Evolutionary conservation across 37 sponge, comb jelly and placozoan genomes (phyloP).

Genomic region (Chondrilla cf. caribensis): DNA sequence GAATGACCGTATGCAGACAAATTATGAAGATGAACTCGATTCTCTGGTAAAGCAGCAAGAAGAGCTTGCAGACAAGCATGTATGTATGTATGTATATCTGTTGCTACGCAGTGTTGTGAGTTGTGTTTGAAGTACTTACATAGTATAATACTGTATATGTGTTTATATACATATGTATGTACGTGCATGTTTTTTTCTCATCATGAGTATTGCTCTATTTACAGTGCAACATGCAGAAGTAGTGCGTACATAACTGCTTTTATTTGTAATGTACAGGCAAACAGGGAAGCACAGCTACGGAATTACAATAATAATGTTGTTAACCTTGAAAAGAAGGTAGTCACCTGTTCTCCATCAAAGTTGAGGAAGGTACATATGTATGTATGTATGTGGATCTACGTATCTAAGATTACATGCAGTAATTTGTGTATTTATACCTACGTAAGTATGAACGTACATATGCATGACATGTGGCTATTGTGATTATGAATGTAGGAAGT

Average conservation of each 20-base stretch:
- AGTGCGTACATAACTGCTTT: no score
- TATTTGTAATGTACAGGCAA: slow-evolving; percentile 9
- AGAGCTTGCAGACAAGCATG: neutral
- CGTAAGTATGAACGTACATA: no score
- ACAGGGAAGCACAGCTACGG: neutral
- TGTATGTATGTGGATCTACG: no score
- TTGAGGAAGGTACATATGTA: neutral
- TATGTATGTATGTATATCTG: neutral
- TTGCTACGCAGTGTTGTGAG: no score
- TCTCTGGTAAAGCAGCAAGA: neutral
- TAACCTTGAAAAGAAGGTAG: neutral
- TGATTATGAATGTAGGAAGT: neutral
- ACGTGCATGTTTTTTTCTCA: no score
- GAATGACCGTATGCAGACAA: neutral
- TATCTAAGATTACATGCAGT: no score
- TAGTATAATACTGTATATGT: neutral
- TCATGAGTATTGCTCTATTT: no score
- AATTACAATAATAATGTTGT: neutral
- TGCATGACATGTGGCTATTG: no score
- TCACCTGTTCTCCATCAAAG: slow-evolving; percentile 2
- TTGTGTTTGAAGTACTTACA: no score
- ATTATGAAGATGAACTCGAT: neutral
- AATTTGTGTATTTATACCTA: no score
- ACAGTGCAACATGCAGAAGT: no score
- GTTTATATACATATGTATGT: neutral